Base-by-base conservation (phyloP, 2,888 invertebrate species). In the Pristionchus exspectatus region DNA sequence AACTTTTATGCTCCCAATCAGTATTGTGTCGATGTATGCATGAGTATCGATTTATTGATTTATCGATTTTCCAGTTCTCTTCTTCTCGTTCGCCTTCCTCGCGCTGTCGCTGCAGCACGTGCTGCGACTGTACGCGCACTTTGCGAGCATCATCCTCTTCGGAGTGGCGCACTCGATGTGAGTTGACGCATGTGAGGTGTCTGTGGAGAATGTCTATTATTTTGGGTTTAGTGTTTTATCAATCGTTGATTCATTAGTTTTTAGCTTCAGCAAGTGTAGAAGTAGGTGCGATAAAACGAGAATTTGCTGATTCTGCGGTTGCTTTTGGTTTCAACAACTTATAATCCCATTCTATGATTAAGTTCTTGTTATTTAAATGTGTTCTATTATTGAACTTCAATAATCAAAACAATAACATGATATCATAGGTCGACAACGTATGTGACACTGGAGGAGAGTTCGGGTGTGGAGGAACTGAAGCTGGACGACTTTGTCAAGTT, bases 81-180 rank as follows among this genome's bases (percentile, higher is more conserved):
- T 96, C 88, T 94, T 96, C 91, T 96, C 96, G 30, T 92, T 95
- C 18, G 94, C 96, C 69, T 94, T 96, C 89, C 95, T 96, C 54
- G 93, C 96, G 3, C 94, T 96, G 44, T 96, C 96, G 1, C 92
- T 96, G 54, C 94, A 95, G 89, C 95, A 95, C 90, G 95, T 96
- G 59, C 95, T 96, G 54, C 95, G 95, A 27, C 94, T 96, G 85
- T 96, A 96, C 94, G 95, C 96, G 94, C 96, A 96, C 93, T 94
- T 95, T 56, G 93, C 96, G 69, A 95, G 95, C 91, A 94, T 95
- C 16, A 94, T 95, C 54, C 93, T 96, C 3, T 94, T 96, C 69
- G 95, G 95, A 2, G 94, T 95, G 30, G 95, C 96, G 16, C 96
- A 96, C 91, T 94, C 95, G 90, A 94, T 96, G 90, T 96, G 96